These are phyloP conservation scores for Hipparchia semele DNA, from an alignment of 2,888 invertebrate species.

Conservation along the genomic window DNA sequence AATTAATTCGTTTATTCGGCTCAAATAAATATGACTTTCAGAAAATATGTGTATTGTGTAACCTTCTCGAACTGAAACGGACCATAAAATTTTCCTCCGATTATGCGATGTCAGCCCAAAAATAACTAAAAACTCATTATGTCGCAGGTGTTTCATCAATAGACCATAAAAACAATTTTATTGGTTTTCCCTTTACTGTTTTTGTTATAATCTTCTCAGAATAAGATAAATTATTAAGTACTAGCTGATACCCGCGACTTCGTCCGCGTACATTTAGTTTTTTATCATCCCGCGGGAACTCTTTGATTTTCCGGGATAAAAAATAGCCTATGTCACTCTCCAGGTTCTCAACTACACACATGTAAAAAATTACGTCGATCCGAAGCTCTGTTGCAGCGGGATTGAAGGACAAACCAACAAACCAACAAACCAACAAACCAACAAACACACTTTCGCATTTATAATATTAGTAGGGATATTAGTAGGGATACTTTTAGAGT, in stretches of 20 bases:
- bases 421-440: no score
- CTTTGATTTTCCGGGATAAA: no score
- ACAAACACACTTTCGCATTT: no score
- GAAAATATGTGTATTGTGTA: background rate
- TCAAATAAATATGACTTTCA: slow-evolving; percentile 10
- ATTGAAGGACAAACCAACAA: no score
- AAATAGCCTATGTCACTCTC: no score
- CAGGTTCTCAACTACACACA: no score
- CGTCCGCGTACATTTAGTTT: no score
- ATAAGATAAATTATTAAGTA: slow-evolving; percentile 14
- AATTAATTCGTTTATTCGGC: background rate
- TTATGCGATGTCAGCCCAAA: slow-evolving; percentile 33
- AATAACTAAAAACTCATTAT: slow-evolving; percentile 67
- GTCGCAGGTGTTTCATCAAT: slow-evolving; percentile 66
- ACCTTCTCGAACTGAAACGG: slow-evolving; percentile 16
- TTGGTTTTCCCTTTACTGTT: slow-evolving; percentile 65
- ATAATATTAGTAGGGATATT: no score
- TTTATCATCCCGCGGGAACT: no score
- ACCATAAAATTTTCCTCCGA: slow-evolving; percentile 29
- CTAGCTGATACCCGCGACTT: no score
- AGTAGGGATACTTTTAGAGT: background rate
- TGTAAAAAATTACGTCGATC: no score
- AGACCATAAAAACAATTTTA: slow-evolving; percentile 68
- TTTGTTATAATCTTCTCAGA: slow-evolving; percentile 41
- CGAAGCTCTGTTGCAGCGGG: no score